These are phyloP conservation scores for Sialis fuliginosa DNA, from an alignment of 2,888 invertebrate genomes.

Conservation along the genomic window DNA sequence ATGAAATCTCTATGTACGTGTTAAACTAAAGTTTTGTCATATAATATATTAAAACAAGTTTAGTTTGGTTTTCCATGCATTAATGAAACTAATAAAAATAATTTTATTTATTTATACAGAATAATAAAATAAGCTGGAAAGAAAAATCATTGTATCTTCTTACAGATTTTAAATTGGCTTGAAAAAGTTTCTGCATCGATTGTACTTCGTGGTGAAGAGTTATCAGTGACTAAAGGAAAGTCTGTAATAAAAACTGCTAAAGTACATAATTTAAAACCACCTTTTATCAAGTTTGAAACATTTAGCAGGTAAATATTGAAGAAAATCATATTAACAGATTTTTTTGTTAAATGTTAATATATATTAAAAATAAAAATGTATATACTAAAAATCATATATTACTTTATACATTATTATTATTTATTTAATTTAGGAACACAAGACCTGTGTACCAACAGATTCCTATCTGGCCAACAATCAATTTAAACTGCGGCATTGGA, in stretches of 20 bases:
- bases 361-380: conserved; percentile 7
- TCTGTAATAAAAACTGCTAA: conserved; percentile 16
- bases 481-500: conserved; percentile 24
- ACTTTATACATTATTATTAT: neutral
- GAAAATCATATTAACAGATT: too few relatives aligned
- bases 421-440: conserved; percentile 25
- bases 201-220: conserved; percentile 14
- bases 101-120: too few relatives aligned
- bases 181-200: conserved; percentile 45
- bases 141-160: conserved; percentile 2
- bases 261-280: conserved; percentile 42
- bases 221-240: conserved; percentile 1
- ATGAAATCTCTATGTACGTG: too few relatives aligned
- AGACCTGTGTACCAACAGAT: conserved; percentile 45
- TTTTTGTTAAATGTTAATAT: too few relatives aligned
- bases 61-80: too few relatives aligned
- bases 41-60: too few relatives aligned
- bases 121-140: too few relatives aligned
- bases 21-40: too few relatives aligned
- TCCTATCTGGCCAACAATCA: conserved; percentile 40
- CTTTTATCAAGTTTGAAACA: conserved; percentile 57
- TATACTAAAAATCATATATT: neutral
- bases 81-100: too few relatives aligned
- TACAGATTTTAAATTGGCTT: conserved; percentile 25
- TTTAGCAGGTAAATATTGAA: conserved; percentile 36